Base-by-base conservation (phyloP, 1,140 invertebrate genomes). In the Muscidifurax raptorellus region DNA sequence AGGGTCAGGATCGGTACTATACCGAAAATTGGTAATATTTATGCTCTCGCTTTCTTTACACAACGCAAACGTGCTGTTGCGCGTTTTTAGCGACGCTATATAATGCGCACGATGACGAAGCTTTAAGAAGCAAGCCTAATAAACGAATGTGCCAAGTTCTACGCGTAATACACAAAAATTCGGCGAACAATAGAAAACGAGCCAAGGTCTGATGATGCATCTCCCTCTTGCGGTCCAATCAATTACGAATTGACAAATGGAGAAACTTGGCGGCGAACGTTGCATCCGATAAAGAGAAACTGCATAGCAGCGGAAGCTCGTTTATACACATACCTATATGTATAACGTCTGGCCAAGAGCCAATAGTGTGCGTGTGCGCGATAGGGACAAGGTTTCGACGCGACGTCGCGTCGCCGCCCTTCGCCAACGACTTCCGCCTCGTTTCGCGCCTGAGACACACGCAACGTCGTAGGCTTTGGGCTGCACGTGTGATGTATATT, bases 341-440 rank as follows among this genome's bases (percentile, higher is more conserved):
- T 7, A 69, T 12, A 69, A 15, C 5, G 67, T 30, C 52, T 59
- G 52, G 52, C 52, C 52, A n/a, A 6, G 22, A 7, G 52, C 52
- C 52, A 59, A n/a, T n/a, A 59, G 52, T 59, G 22, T 59, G 52
- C 52, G 52, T 59, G 52, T 59, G 52, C 52, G 22, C 47, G 22
- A 59, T 22, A 59, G 52, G 52, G 52, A 22, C 52, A 59, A 69
- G 27, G 67, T 69, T 69, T 30, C 27, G 52, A 10, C 12, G 67
- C 67, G 67, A 69, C n/a, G 25, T 12, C 67, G 12, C 67, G 67
- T 5, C 67, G 67, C 25, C 67, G 67, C 67, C 67, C 67, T 69
- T 69, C 67, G 28, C 28, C 67, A 59, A 59, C 67, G 27, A 69
- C 67, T 69, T 69, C 67, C 67, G 67, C 12, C 67, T 69, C 25